Base-by-base conservation (phyloP, 2,888 invertebrate genomes). In the Platycnemis pennipes region DNA sequence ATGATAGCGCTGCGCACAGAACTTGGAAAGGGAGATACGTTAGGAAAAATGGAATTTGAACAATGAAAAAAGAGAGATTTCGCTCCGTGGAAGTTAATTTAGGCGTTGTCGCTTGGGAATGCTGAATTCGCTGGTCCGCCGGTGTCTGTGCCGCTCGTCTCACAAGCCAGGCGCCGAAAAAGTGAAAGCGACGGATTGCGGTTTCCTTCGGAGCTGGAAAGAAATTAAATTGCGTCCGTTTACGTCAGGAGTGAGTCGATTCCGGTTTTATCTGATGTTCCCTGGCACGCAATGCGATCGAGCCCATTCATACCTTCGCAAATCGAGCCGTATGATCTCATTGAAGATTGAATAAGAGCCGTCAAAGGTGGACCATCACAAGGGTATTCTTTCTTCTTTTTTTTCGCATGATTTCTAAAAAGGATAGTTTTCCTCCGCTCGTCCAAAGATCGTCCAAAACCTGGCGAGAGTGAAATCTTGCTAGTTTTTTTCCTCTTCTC, bases 141-240 rank as follows among this genome's bases (percentile, higher is more conserved):
- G 63, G 77, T 77, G 77, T 77, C 77, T 77, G 37, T 37, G 77
- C 13, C 77, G 11, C 77, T 77, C 77, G 77, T 77, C 77, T 77
- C 77, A 37, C 77, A 77, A 77, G 77, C 37, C 77, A 77, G 77
- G 77, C 77, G 77, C 77, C 77, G 37, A 77, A 77, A 77, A 77
- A 77, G 77, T 77, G 77, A 77, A 77, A 77, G 77, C 77, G 77
- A 77, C 77, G 37, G 77, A 77, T 77, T 31, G 77, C 77, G 77
- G 77, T 77, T 77, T 77, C 77, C 77, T 77, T 77, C 77, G 77
- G 31, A 77, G 77, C 37, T 77, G 77, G 77, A 77, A 77, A 77
- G 77, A 77, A 77, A 77, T 77, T 37, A 77, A 77, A 77, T 77
- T 77, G 77, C 77, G 77, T 77, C 77, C 77, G 77, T 77, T 77